Base-by-base conservation (phyloP, 2,113 vertebrate genomes). In the Carettochelys insculpta region DNA sequence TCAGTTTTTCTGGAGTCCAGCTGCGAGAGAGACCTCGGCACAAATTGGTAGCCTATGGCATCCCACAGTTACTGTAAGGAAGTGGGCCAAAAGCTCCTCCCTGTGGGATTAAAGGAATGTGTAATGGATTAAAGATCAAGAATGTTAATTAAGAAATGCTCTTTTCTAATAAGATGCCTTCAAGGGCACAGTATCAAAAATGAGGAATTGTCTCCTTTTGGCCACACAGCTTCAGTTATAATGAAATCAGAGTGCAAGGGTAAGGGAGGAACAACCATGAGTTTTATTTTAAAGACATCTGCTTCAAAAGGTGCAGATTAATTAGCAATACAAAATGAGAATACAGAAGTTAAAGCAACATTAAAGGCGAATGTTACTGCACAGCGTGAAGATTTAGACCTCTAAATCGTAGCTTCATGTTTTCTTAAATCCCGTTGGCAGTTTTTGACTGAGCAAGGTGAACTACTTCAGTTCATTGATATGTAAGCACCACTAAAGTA, bases 131-230 rank as follows among this genome's bases (percentile, higher is more conserved):
- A 97, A 97, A 98, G 97, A 98, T 98, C 97, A 98, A 96, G 98
- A 98, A 98, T 97, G 98, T 98, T 98, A 98, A 98, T 98, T 98
- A 98, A 98, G 97, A 98, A 97, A 96, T 97, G 97, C 97, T 97
- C 97, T 98, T 97, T 98, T 97, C 97, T 98, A 98, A 98, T 98
- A 98, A 97, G 97, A 98, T 98, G 97, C 97, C 97, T 97, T 97
- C 96, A 96, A 98, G 97, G 97, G 97, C 97, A 97, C 16, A 53
- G 92, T 95, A 97, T 96, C 91, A 96, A 96, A 94, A 97, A 97
- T 97, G 96, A 98, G 92, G 94, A 95, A 96, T 86, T 94, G 95
- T 97, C 97, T 97, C 97, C 96, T 97, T 98, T 96, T 97, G 97
- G 97, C 96, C 96, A 95, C 94, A 87, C 80, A 38, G 89, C 95